Evolutionary conservation across 1,140 invertebrate genomes (phyloP), one percentile per base, ranked within the genome.

Genomic region (Chelonus insularis): DNA sequence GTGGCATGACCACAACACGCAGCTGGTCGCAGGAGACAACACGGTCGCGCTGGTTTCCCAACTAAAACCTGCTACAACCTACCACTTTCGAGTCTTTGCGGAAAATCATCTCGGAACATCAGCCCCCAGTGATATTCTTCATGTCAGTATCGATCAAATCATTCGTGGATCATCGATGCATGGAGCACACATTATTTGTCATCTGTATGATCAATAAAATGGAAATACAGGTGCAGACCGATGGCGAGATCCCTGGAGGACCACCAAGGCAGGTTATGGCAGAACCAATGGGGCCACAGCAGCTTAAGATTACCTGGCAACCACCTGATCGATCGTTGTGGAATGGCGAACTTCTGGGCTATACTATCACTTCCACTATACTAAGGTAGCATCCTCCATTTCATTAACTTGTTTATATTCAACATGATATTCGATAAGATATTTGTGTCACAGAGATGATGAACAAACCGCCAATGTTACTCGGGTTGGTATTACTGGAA

Each of bases 61-160:
- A 14, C 77, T 91, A n/a, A 84, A 85, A 61, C 89, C 89, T 16
- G 84, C 88, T 1, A 87, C 85, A 37, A 82, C 80, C 32, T 91
- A 90, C 77, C 83, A 89, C 68, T 82, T 90, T 62, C 81, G 89
- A 16, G 74, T 91, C 6, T 83, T 84, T 73, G 88, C 88, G 18
- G 84, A 86, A 78, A 89, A 89, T 78, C 77, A 84, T 60, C 79
- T 89, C 60, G 88, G 88, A 34, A 83, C 82, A 57, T 87, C 88
- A 72, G 79, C 83, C 52, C 85, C 88, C 8, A 88, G 87, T 67
- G 83, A 86, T 64, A 81, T 85, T 39, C 77, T 89, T 64, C 82
- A 83, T 57, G 82, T 88, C 71, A 78, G 77, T 78, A 73, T 70
- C 70, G 69, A 73, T 72, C 66, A 29, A 25, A 54, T n/a, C 29